Conservation (phyloP, 2,113 vertebrate genomes). For the Poeciliopsis prolifica region DNA sequence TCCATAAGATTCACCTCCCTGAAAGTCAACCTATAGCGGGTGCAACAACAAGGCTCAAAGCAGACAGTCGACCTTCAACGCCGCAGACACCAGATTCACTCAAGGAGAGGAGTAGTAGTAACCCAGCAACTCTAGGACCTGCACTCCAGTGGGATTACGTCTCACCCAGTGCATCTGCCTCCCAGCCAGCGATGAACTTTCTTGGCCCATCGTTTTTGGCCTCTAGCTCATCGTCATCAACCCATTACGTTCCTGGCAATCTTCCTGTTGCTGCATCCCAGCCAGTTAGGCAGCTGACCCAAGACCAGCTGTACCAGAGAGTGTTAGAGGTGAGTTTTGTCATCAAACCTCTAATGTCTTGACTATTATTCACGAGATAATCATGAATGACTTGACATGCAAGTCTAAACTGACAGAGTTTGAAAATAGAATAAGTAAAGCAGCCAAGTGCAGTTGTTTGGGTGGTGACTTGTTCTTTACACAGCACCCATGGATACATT, state of each 20-base stretch:
- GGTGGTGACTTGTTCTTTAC: too few species aligned
- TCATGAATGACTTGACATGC: too few species aligned
- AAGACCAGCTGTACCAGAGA: slow-evolving; percentile 64
- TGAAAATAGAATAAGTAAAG: too few species aligned
- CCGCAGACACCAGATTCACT: not conserved
- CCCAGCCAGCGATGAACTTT: not conserved
- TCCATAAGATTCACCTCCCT: slow-evolving; percentile 52
- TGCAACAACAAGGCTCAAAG: not conserved
- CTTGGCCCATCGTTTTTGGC: slow-evolving; percentile 3
- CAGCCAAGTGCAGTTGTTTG: too few species aligned
- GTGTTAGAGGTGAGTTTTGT: slow-evolving; percentile 60
- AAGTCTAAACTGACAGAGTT: too few species aligned
- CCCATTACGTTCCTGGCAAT: not conserved
- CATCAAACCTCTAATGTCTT: too few species aligned
- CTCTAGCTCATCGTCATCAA: not conserved
- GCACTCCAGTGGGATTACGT: not conserved
- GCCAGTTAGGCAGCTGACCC: slow-evolving; percentile 43
- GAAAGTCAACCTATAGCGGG: not conserved
- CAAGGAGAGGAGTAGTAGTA: not conserved
- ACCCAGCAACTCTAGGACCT: not conserved
- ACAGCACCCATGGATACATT: too few species aligned
- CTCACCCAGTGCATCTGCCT: not conserved
- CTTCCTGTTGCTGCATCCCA: not conserved
- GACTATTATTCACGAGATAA: too few species aligned
- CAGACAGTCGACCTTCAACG: slow-evolving; percentile 9